phyloP scores from a whole-genome alignment of 2,888 invertebrate genomes.

The Netelia inedita region DNA sequence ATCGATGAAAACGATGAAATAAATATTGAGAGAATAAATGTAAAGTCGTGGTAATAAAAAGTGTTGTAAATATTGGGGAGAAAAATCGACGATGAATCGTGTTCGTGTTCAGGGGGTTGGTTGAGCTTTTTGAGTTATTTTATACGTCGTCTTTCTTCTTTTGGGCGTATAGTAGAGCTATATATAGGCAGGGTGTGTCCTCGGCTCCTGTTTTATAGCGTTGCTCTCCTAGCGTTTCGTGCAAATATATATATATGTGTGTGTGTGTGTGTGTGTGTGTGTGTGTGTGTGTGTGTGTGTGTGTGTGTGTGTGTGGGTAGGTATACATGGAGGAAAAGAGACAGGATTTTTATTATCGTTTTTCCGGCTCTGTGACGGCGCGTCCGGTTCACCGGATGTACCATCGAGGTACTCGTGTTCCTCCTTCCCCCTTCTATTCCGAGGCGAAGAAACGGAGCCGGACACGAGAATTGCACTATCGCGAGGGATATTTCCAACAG shows the following conservation, averaged over 20 bases:
- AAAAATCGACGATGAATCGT: too few species aligned
- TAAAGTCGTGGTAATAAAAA: too few species aligned
- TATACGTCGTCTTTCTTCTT: too few species aligned
- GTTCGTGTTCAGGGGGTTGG: too few species aligned
- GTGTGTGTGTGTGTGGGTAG: neutral
- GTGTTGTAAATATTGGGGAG: too few species aligned
- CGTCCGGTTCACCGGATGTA: conserved; percentile 56
- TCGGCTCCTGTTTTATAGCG: too few species aligned
- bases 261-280: too few species aligned
- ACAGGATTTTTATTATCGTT: conserved; percentile 56
- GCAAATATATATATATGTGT: neutral
- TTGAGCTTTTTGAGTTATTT: too few species aligned
- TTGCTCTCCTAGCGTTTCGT: neutral
- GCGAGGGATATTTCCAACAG: neutral
- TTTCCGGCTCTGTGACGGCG: conserved; percentile 38
- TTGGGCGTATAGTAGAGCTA: too few species aligned
- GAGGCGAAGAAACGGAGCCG: neutral
- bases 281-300: too few species aligned
- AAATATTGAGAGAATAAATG: too few species aligned
- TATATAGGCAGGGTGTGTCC: too few species aligned
- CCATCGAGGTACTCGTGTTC: conserved; percentile 22
- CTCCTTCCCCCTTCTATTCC: neutral
- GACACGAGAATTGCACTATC: conserved; percentile 5
- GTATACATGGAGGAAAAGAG: neutral
- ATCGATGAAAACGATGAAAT: conserved; percentile 39